Evolutionary conservation across 2,113 vertebrate genomes (phyloP).

Genomic region (Campylomormyrus numenius): DNA sequence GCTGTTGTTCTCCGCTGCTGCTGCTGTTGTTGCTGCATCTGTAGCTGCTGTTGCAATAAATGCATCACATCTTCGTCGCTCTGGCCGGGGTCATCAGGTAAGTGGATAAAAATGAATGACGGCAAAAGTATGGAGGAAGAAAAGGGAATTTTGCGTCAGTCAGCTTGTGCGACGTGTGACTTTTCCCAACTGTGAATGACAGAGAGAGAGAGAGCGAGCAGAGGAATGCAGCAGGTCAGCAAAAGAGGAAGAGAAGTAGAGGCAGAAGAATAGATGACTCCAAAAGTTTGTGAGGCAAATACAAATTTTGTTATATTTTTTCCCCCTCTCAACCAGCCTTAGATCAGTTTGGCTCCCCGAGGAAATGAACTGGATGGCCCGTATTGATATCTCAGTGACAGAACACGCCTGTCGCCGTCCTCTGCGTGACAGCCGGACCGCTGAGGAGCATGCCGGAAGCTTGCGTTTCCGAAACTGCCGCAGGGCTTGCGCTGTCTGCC

Average conservation of each 20-base stretch:
- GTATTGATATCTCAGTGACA: conserved; percentile 57
- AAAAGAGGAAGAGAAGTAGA: neutral
- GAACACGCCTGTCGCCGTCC: conserved; percentile 58
- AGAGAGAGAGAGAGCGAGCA: neutral
- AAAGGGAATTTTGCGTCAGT: neutral
- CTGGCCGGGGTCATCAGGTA: neutral
- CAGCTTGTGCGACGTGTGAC: neutral
- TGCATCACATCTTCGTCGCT: neutral
- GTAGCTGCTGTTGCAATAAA: neutral
- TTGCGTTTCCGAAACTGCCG: conserved; percentile 32
- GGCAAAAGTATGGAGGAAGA: neutral
- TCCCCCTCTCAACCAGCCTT: conserved; percentile 41
- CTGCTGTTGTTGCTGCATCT: neutral
- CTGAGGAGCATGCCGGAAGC: conserved; percentile 41
- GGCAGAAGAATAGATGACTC: neutral
- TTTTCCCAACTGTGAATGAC: neutral
- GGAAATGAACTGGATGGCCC: conserved; percentile 52
- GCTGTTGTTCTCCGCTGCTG: neutral
- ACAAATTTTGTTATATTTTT: conserved; percentile 35
- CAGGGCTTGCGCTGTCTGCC: conserved; percentile 23
- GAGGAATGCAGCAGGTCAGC: neutral
- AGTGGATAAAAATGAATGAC: neutral
- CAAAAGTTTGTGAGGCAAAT: conserved; percentile 42
- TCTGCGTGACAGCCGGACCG: conserved; percentile 49
- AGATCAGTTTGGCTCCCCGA: conserved; percentile 37